A percentile compares a stretch with the other conserved stretches of the same genome.
phyloP scores from a whole-genome alignment of 37 sponge, comb jelly and placozoan genomes.

The Spongilla lacustris region DNA sequence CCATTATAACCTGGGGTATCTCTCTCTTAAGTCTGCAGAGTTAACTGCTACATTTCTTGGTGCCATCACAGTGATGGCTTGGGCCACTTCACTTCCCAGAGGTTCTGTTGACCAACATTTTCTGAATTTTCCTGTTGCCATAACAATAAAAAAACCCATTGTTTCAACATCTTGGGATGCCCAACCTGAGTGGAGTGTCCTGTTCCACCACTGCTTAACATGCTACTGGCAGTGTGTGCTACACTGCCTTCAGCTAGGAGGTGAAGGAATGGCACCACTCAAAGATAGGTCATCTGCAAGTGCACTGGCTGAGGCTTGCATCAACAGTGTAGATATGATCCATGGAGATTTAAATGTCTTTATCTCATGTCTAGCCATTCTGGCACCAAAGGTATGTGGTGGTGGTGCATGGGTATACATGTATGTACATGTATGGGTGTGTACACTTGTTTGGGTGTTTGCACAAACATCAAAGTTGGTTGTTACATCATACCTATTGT shows the following conservation, averaged over 20 bases:
- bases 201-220: constrained; percentile 29
- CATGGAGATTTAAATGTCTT: background rate
- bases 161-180: background rate
- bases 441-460: too few species aligned
- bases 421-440: background rate
- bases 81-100: constrained; percentile 5
- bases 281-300: background rate
- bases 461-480: too few species aligned
- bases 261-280: background rate
- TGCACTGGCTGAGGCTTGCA: constrained; percentile 16
- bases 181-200: constrained; percentile 47
- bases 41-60: constrained; percentile 35
- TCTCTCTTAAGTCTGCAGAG: background rate
- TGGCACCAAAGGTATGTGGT: constrained; percentile 59
- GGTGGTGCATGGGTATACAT: too few species aligned
- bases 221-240: constrained; percentile 66
- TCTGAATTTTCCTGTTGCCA: background rate
- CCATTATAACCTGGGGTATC: too few species aligned
- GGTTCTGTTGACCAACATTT: background rate
- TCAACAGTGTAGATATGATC: constrained; percentile 45
- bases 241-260: background rate
- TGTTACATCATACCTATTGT: background rate
- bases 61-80: constrained; percentile 26
- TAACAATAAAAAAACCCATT: background rate
- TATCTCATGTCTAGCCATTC: constrained; percentile 27